Conservation (phyloP, 2,888 invertebrate species). For the Gastrophysa polygoni region DNA sequence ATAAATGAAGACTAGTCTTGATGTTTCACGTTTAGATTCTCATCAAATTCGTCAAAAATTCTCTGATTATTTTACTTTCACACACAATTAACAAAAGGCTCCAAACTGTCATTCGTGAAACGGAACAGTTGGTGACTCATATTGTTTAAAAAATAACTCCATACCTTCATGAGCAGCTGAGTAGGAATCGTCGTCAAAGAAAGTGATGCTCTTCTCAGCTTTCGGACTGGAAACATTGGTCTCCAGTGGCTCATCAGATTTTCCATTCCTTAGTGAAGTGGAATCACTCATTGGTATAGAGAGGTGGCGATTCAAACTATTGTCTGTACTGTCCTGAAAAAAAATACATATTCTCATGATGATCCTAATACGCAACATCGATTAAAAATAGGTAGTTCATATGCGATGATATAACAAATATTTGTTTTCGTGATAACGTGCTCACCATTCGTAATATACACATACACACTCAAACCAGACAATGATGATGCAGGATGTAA, state of each 20-base stretch:
- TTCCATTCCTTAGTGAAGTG: conserved; percentile 41
- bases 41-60: no score
- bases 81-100: no score
- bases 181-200: conserved; percentile 44
- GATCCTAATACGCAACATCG: neutral
- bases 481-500: no score
- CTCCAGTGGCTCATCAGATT: conserved; percentile 40
- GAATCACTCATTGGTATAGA: conserved; percentile 39
- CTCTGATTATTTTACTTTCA: no score
- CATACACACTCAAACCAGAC: neutral
- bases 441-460: neutral
- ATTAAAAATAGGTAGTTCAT: neutral
- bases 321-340: conserved; percentile 42
- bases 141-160: neutral
- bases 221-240: conserved; percentile 27
- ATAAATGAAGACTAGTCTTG: no score
- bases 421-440: neutral
- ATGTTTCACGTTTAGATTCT: no score
- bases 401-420: neutral
- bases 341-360: no score
- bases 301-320: conserved; percentile 40
- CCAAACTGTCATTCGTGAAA: no score
- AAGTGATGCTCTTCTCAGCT: conserved; percentile 35
- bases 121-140: no score
- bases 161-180: conserved; percentile 35